Evolutionary conservation across 2,797 vertebrate species (phyloP).

Genomic region (Peromyscus melanophrys): DNA sequence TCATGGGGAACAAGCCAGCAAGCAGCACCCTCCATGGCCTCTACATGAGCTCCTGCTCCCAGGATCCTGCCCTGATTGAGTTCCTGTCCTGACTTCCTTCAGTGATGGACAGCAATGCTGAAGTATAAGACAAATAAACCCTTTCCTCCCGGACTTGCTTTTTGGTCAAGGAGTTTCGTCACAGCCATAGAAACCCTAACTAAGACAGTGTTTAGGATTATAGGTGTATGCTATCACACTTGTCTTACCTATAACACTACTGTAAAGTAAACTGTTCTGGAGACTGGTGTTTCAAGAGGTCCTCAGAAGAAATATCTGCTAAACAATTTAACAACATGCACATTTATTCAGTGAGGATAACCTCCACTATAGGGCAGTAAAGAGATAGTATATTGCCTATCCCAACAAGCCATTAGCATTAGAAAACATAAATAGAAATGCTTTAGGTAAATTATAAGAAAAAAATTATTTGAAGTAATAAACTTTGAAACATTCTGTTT

Average conservation of each 20-base stretch:
- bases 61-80: too few relatives aligned
- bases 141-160: neutral
- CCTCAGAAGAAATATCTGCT: neutral
- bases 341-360: conserved; percentile 1
- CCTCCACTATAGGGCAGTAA: neutral
- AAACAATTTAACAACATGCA: conserved; percentile 46
- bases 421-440: conserved; percentile 38
- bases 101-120: neutral
- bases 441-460: conserved; percentile 38
- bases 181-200: neutral
- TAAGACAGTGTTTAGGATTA: neutral
- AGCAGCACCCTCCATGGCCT: too few relatives aligned
- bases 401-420: conserved; percentile 3
- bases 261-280: neutral
- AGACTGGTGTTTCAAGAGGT: conserved; percentile 11
- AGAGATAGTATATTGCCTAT: neutral
- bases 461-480: conserved; percentile 53
- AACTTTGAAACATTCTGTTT: conserved; percentile 43
- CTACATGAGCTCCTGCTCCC: too few relatives aligned
- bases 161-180: neutral
- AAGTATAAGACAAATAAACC: neutral
- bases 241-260: neutral
- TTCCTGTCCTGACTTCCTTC: too few relatives aligned
- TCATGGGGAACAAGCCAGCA: too few relatives aligned
- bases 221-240: neutral